These are phyloP conservation scores for Podocnemis expansa DNA, from an alignment of 2,113 vertebrate genomes.

Conservation along the genomic window DNA sequence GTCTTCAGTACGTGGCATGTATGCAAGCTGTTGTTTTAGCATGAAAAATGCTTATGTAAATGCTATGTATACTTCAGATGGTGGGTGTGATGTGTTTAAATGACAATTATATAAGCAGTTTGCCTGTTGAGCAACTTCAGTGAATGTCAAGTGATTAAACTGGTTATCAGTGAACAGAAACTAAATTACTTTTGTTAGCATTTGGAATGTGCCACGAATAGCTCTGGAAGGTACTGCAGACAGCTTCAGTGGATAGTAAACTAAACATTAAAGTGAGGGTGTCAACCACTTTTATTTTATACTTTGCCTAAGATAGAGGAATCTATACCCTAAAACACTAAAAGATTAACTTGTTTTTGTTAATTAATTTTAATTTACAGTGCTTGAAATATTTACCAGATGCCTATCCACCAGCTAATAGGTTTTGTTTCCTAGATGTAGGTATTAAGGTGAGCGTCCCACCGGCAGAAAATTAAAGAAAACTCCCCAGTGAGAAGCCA, in stretches of 20 bases:
- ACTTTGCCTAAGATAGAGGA: background rate
- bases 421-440: background rate
- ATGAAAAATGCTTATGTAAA: slow-evolving; percentile 34
- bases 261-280: background rate
- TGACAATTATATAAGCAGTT: slow-evolving; percentile 53
- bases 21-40: slow-evolving; percentile 57
- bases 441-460: background rate
- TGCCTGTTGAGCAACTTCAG: slow-evolving; percentile 31
- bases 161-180: background rate
- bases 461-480: background rate
- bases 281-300: background rate
- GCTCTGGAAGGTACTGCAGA: background rate
- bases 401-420: background rate
- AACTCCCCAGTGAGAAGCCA: background rate
- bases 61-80: background rate
- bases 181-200: background rate
- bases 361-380: background rate
- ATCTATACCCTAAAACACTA: background rate
- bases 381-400: background rate
- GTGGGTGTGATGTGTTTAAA: slow-evolving; percentile 32
- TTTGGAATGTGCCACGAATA: slow-evolving; percentile 6
- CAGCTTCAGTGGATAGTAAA: background rate
- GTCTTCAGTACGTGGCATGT: slow-evolving; percentile 37
- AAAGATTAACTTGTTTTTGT: background rate
- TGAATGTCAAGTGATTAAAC: slow-evolving; percentile 49